These are phyloP conservation scores for Catharus ustulatus DNA, from an alignment of 2,797 vertebrate genomes.

Conservation along the genomic window DNA sequence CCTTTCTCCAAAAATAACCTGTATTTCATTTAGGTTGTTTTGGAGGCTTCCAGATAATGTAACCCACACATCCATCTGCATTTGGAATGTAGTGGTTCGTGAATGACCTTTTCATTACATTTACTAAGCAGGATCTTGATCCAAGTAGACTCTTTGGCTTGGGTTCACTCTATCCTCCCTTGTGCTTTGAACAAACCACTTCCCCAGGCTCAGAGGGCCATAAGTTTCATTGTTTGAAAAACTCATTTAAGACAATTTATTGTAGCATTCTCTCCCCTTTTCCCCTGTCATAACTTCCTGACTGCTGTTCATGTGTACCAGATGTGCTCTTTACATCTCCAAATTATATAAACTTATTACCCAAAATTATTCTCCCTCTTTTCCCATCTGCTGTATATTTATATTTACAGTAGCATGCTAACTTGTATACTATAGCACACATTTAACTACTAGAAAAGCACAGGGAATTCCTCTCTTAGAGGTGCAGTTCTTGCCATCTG, in stretches of 20 bases:
- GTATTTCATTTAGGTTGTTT: conserved; percentile 36
- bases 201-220: conserved; percentile 28
- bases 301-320: conserved; percentile 53
- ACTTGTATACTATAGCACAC: not conserved
- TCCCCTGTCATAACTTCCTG: conserved; percentile 16
- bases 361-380: not conserved
- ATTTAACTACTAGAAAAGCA: conserved; percentile 14
- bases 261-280: not conserved
- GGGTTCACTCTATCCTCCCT: not conserved
- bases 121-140: conserved; percentile 26
- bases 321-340: conserved; percentile 49
- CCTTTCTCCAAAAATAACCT: conserved; percentile 35
- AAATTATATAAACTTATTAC: not conserved
- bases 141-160: conserved; percentile 33
- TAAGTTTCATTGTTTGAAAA: conserved; percentile 50
- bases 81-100: not conserved
- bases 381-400: conserved; percentile 19
- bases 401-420: conserved; percentile 42
- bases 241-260: conserved; percentile 43
- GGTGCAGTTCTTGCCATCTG: conserved; percentile 11
- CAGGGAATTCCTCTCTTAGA: conserved; percentile 1
- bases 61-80: conserved; percentile 30
- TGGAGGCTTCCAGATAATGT: conserved; percentile 15
- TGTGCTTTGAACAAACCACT: conserved; percentile 59
- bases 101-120: conserved; percentile 38